phyloP scores from a whole-genome alignment of 1,140 invertebrate species.

The Coenobita brevimanus region DNA sequence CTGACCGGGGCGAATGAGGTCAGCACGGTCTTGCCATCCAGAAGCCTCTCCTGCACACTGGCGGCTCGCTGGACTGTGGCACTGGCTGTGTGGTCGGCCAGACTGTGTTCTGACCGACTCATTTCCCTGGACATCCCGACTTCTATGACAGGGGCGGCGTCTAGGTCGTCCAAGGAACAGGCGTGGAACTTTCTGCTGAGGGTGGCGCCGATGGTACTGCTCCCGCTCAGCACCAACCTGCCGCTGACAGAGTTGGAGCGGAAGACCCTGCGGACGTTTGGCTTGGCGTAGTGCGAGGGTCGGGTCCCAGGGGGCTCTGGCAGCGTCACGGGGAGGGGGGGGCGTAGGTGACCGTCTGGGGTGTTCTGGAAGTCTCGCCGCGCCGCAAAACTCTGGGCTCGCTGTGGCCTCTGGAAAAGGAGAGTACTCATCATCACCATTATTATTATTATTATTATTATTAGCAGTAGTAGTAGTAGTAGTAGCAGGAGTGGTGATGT shows the following conservation, averaged over 20 bases:
- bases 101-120: constrained; percentile 60
- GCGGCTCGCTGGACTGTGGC: constrained; percentile 10
- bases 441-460: too few species aligned
- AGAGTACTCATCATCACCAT: too few species aligned
- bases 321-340: constrained; percentile 35
- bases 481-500: too few species aligned
- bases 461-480: too few species aligned
- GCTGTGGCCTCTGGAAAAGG: constrained; percentile 66
- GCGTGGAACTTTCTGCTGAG: constrained; percentile 68
- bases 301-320: constrained; percentile 29
- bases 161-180: constrained; percentile 59
- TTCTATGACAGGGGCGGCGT: constrained; percentile 56
- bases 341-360: background rate
- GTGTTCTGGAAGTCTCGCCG: constrained; percentile 26
- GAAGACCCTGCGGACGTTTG: constrained; percentile 29
- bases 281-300: constrained; percentile 20
- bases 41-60: constrained; percentile 31
- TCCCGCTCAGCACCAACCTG: constrained; percentile 22
- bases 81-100: background rate
- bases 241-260: constrained; percentile 57
- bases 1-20: constrained; percentile 54
- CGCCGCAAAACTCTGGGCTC: constrained; percentile 58
- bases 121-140: constrained; percentile 49
- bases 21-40: constrained; percentile 47
- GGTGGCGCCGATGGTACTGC: constrained; percentile 10